These are phyloP conservation scores for Pentalonia nigronervosa DNA, from an alignment of 1,140 invertebrate genomes.

Conservation along the genomic window DNA sequence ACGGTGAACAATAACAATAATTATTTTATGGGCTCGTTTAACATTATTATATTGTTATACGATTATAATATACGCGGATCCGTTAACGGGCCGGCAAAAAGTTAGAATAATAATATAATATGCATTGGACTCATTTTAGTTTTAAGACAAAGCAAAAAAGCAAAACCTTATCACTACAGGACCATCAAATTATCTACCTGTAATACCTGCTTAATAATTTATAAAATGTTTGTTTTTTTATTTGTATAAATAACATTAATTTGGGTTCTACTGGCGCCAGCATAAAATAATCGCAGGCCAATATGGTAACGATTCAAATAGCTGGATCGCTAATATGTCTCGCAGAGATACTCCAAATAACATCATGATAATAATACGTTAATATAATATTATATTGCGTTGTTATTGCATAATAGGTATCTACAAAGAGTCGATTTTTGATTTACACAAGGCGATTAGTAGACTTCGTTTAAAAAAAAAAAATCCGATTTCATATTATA, in stretches of 20 bases:
- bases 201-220: neutral
- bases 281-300: neutral
- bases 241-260: neutral
- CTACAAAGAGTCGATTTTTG: too few relatives aligned
- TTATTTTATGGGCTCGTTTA: neutral
- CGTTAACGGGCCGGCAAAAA: neutral
- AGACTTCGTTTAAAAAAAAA: neutral
- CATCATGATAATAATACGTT: neutral
- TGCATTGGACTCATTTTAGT: neutral
- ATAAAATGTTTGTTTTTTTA: neutral
- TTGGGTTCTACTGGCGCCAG: neutral
- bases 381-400: neutral
- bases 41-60: slow-evolving; percentile 9
- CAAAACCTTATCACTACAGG: neutral
- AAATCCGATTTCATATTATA: neutral
- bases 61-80: neutral
- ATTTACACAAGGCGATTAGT: neutral
- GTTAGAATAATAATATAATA: neutral
- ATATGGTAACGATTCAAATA: neutral
- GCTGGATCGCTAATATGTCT: neutral
- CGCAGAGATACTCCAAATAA: neutral
- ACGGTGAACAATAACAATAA: slow-evolving; percentile 5
- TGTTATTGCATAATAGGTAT: neutral
- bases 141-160: neutral
- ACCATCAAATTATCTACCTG: neutral